Conservation (phyloP, 2,888 invertebrate genomes). For the Chalcosyrphus nemorum region DNA sequence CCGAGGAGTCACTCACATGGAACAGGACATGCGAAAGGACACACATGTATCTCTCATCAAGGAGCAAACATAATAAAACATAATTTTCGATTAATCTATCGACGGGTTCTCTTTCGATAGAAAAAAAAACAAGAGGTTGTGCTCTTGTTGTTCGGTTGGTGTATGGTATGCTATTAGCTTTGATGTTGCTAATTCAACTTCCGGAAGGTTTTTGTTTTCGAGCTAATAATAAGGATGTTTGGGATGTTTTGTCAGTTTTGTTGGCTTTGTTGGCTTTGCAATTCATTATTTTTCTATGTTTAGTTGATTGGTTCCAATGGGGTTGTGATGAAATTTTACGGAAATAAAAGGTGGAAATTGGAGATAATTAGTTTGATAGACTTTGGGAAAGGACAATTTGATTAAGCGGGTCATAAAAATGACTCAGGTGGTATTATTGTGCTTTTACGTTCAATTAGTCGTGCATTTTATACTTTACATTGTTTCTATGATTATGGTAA, state of each 20-base stretch:
- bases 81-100: slow-evolving; percentile 70
- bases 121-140: slow-evolving; percentile 11
- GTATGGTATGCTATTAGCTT: slow-evolving; percentile 17
- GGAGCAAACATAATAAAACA: slow-evolving; percentile 68
- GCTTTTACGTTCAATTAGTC: slow-evolving; percentile 38
- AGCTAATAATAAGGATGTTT: slow-evolving; percentile 37
- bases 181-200: slow-evolving; percentile 59
- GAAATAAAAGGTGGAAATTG: neutral
- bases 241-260: too few relatives aligned
- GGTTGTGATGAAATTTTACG: neutral
- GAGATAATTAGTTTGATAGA: neutral
- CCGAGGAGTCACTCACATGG: slow-evolving; percentile 47
- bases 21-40: slow-evolving; percentile 40
- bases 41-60: slow-evolving; percentile 39
- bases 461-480: neutral
- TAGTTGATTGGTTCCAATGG: slow-evolving; percentile 24
- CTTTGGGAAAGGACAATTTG: slow-evolving; percentile 24
- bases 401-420: slow-evolving; percentile 11
- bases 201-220: slow-evolving; percentile 26
- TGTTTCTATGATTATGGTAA: too few relatives aligned
- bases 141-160: neutral
- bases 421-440: neutral
- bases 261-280: slow-evolving; percentile 14
- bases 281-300: slow-evolving; percentile 22
- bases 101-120: slow-evolving; percentile 8